Evolutionary conservation across 1,140 invertebrate genomes (phyloP).

Genomic region (Neuroterus valhalla): DNA sequence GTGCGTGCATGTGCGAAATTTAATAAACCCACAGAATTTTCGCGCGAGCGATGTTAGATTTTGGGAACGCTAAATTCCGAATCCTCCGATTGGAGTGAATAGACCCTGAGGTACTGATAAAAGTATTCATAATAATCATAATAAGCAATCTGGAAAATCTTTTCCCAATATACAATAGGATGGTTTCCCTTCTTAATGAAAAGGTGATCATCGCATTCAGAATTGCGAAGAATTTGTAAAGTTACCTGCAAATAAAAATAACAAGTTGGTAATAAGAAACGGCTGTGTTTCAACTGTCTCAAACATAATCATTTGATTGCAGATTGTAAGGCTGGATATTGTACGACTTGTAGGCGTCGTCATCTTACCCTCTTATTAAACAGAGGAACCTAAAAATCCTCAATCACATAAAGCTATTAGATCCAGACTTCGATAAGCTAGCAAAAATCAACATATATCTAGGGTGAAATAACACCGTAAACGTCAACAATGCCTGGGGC

Average conservation of each 20-base stretch:
- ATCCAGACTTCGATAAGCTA: too few relatives aligned
- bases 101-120: background rate
- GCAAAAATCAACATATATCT: too few relatives aligned
- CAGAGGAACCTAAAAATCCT: background rate
- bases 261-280: conserved; percentile 31
- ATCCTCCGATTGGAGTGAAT: background rate
- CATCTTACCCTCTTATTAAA: conserved; percentile 42
- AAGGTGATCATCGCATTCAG: conserved; percentile 32
- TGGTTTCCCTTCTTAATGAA: conserved; percentile 29
- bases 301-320: conserved; percentile 29
- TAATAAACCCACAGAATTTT: conserved; percentile 50
- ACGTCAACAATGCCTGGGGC: too few relatives aligned
- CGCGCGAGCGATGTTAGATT: conserved; percentile 51
- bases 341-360: conserved; percentile 25
- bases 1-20: conserved; percentile 56
- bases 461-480: too few relatives aligned
- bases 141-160: conserved; percentile 19
- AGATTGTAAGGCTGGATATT: conserved; percentile 34
- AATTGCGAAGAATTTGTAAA: conserved; percentile 37
- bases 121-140: conserved; percentile 12
- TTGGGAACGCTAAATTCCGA: conserved; percentile 43
- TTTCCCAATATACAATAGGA: background rate
- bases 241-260: conserved; percentile 22
- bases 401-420: too few relatives aligned
- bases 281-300: conserved; percentile 42